Conservation (phyloP, 2,113 vertebrate species). For the Archilochus colubris region DNA sequence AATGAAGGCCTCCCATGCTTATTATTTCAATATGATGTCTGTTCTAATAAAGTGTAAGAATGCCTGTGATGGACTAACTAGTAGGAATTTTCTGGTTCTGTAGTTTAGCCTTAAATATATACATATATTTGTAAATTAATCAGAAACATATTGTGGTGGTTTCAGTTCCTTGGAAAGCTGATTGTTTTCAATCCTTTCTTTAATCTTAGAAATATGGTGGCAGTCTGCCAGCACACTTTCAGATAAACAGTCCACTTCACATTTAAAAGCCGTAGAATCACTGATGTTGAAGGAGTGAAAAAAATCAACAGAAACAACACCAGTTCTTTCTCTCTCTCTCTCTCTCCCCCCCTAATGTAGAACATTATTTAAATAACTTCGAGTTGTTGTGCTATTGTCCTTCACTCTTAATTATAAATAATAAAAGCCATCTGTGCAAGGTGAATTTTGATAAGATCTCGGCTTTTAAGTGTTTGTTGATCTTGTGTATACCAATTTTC, state of each 20-base stretch:
- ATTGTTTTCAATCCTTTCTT: conserved; percentile 79
- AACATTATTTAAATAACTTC: conserved; percentile 70
- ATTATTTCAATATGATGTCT: conserved; percentile 85
- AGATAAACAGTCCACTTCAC: conserved; percentile 78
- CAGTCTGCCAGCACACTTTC: conserved; percentile 75
- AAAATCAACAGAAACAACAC: conserved; percentile 3
- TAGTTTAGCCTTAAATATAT: conserved; percentile 79
- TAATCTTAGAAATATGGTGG: conserved; percentile 80
- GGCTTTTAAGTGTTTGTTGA: conserved; percentile 71
- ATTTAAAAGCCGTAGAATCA: conserved; percentile 65
- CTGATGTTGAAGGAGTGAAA: conserved; percentile 7
- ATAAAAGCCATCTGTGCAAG: conserved; percentile 78
- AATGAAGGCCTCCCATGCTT: conserved; percentile 78
- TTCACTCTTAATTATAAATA: conserved; percentile 76
- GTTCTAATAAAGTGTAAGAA: conserved; percentile 80
- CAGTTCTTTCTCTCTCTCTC: conserved; percentile 26
- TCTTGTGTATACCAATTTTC: conserved; percentile 64
- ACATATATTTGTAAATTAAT: conserved; percentile 85
- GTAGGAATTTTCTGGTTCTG: conserved; percentile 75
- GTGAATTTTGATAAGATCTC: conserved; percentile 77
- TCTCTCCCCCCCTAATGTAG: conserved; percentile 55
- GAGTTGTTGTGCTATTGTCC: conserved; percentile 64
- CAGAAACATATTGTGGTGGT: conserved; percentile 77
- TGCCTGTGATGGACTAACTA: conserved; percentile 71
- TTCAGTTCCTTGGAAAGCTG: conserved; percentile 73